Evolutionary conservation across 1,140 invertebrate species (phyloP), one percentile per base, ranked within the genome.

Genomic region (Pentalonia nigronervosa): DNA sequence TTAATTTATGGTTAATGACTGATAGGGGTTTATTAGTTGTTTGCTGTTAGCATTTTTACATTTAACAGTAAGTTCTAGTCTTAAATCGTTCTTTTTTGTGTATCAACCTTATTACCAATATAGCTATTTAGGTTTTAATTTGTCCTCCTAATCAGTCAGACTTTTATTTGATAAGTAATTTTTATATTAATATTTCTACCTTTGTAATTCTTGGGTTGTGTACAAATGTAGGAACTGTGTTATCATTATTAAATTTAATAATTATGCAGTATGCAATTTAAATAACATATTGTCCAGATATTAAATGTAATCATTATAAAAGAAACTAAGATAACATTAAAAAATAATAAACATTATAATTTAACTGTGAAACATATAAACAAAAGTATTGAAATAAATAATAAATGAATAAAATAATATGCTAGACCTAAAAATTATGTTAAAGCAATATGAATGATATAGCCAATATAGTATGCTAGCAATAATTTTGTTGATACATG

Each of bases 401-500:
- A 53, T 89, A 53, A 50, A 53, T 34, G 34, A 50, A 34, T 36
- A 89, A 21, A 89, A 53, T 89, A 53, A 89, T 89, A n/a, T 47
- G 1, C 25, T 67, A 45, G 34, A 47, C n/a, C 45, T 76, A 91
- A 76, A 34, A 90, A 90, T 34, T 30, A 21, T 21, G 45, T 45
- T 47, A 34, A 90, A 90, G 20, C 20, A 60, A 84, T 30, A 60
- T 90, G 23, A 90, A 90, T 25, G 8, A 60, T 67, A 34, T n/a
- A 90, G 25, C 9, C 34, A 41, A 14, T 36, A 25, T 14, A 56
- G 21, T 60, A 36, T 60, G 1, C 20, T 90, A 90, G 2, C 17
- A 25, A 90, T 90, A 36, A 60, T 90, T 60, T 90, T 45, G 36
- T 60, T 60, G 53, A 90, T 67, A 90, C 30, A 89, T 48, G n/a